phyloP scores from a whole-genome alignment of 2,888 invertebrate species.

The Drosophila aldrichi region DNA sequence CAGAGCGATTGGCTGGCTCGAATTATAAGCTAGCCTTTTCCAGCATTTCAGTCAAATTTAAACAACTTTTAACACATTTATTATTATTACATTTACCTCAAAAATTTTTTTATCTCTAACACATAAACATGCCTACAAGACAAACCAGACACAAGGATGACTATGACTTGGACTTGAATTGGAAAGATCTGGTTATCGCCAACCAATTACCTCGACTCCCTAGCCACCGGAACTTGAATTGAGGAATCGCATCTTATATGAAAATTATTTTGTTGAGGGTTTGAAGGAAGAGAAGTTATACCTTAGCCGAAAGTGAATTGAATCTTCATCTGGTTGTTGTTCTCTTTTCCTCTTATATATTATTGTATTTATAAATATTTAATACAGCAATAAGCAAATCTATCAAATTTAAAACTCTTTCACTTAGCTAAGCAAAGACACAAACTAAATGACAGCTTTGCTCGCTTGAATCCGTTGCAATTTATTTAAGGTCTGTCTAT shows the following conservation, averaged over 20 bases:
- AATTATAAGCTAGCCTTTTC: conserved; percentile 12
- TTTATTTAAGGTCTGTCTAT: not conserved
- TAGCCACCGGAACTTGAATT: not conserved
- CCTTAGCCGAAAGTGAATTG: too few species aligned
- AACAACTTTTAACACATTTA: not conserved
- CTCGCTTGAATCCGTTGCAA: not conserved
- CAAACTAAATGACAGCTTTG: not conserved
- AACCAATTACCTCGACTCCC: not conserved
- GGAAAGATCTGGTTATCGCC: too few species aligned
- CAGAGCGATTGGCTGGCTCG: conserved; percentile 22
- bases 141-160: not conserved
- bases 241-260: not conserved
- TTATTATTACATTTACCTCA: not conserved
- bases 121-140: not conserved
- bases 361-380: not conserved
- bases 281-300: too few species aligned
- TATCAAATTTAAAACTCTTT: not conserved
- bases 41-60: conserved; percentile 9
- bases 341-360: not conserved
- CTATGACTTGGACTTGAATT: not conserved
- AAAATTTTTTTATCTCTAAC: not conserved
- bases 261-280: not conserved
- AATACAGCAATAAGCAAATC: not conserved
- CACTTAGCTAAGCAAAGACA: not conserved
- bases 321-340: not conserved